Evolutionary conservation across 37 sponge, comb jelly and placozoan species (phyloP).

Genomic region (Aphrocallistes beatrix): DNA sequence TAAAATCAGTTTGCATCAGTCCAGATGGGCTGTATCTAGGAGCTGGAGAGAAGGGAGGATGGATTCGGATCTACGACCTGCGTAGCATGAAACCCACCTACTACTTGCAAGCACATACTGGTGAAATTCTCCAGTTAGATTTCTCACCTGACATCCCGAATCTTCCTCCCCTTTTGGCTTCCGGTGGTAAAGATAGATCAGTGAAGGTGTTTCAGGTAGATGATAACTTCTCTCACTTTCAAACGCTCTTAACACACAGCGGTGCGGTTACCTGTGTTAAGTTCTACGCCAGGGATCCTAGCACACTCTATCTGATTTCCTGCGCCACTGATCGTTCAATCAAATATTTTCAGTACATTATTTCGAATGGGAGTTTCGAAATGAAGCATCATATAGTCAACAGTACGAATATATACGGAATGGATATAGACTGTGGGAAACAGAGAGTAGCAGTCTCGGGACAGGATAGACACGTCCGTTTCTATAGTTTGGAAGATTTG

Average conservation of each 20-base stretch:
- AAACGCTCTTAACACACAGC: not conserved
- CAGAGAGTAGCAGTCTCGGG: not conserved
- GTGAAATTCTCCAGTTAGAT: not conserved
- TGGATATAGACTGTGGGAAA: not conserved
- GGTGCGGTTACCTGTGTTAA: not conserved
- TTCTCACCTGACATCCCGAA: not conserved
- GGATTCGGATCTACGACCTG: not conserved
- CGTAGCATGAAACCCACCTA: not conserved
- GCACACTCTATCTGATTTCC: not conserved
- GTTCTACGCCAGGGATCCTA: not conserved
- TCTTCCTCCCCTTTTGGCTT: not conserved
- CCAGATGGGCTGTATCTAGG: conserved; percentile 3
- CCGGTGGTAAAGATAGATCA: not conserved
- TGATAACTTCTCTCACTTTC: not conserved
- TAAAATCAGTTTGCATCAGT: not conserved
- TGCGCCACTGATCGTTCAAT: not conserved
- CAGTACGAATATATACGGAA: not conserved
- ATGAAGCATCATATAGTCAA: conserved; percentile 12
- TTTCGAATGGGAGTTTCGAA: not conserved
- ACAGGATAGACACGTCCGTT: not conserved
- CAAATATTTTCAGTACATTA: not conserved
- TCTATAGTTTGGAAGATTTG: not conserved
- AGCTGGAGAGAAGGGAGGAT: not conserved
- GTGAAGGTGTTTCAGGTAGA: not conserved
- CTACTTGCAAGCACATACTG: not conserved